phyloP scores from a whole-genome alignment of 2,888 invertebrate species.

The Parasteatoda lunata region DNA sequence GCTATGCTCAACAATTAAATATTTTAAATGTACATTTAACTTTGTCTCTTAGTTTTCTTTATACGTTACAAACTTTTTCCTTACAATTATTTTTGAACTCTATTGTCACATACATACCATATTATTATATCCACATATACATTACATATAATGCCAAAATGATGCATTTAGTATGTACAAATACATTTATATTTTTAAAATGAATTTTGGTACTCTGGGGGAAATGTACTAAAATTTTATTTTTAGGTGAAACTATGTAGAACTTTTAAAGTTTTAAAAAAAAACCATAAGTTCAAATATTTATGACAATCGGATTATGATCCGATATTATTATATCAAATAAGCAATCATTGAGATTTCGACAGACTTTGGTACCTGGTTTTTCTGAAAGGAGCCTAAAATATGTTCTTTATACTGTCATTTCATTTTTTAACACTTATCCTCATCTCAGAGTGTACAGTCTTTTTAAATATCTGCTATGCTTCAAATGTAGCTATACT shows the following conservation, averaged over 20 bases:
- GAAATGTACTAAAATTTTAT: constrained; percentile 37
- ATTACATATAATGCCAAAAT: constrained; percentile 60
- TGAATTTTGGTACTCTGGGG: constrained; percentile 47
- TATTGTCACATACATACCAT: neutral
- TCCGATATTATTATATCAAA: constrained; percentile 59
- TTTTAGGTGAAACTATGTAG: constrained; percentile 15
- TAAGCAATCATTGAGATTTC: constrained; percentile 42
- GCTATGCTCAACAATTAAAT: too few relatives aligned
- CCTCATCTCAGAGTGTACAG: constrained; percentile 43
- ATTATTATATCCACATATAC: constrained; percentile 28
- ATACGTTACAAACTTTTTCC: neutral
- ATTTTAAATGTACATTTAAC: neutral
- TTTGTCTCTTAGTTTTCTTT: constrained; percentile 1
- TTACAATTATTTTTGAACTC: neutral
- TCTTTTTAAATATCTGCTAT: constrained; percentile 46
- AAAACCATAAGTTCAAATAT: constrained; percentile 39
- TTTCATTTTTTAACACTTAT: constrained; percentile 48
- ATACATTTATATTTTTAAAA: constrained; percentile 58
- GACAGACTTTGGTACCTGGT: constrained; percentile 62
- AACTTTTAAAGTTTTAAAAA: constrained; percentile 6
- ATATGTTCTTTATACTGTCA: neutral
- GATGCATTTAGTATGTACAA: constrained; percentile 64
- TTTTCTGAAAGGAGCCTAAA: constrained; percentile 44
- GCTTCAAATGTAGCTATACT: constrained; percentile 33
- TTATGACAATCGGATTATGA: constrained; percentile 32